Base-by-base conservation (phyloP, 1,140 invertebrate species). In the Drosophila burlai region DNA sequence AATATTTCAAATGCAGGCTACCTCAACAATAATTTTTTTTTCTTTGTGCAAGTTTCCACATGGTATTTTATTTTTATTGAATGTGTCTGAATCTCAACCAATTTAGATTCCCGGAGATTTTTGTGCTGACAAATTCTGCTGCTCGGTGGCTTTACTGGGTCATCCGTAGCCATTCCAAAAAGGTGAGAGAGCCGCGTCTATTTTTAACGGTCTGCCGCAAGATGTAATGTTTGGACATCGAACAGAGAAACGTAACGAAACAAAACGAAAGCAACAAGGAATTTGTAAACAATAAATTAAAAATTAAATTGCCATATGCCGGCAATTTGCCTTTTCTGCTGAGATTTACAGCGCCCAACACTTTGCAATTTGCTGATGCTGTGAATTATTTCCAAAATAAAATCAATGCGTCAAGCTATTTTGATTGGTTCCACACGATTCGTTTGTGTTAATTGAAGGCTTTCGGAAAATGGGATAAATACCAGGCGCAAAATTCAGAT, bases 361-460 rank as follows among this genome's bases (percentile, higher is more conserved):
- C 38, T 57, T 61, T 79, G 61, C 62, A 34, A 62, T 82, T 79
- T 65, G 65, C 49, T 47, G 62, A 50, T 50, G 66, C 78, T 74
- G 59, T 59, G 83, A 81, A 77, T 80, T 80, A 69, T 83, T 85
- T 87, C 72, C 52, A 73, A 87, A 89, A 87, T 72, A 68, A 89
- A 87, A 81, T 76, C 81, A 79, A 79, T 87, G 83, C 83, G 80
- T 87, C 83, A 87, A 74, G 72, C 71, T 49, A 65, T 87, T 73
- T 55, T 38, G 31, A 71, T 71, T 45, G 63, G 31, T 24, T 46
- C 38, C 67, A 69, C 49, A 60, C 31, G 54, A 61, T 72, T 42
- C 36, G 57, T 21, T 54, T 69, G 62, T 62, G 81, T 68, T 80
- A 89, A 87, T 83, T 87, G 80, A 89, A 83, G 64, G 78, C 78